phyloP scores from a whole-genome alignment of 2,888 invertebrate species.

The Drosophila peninsularis region DNA sequence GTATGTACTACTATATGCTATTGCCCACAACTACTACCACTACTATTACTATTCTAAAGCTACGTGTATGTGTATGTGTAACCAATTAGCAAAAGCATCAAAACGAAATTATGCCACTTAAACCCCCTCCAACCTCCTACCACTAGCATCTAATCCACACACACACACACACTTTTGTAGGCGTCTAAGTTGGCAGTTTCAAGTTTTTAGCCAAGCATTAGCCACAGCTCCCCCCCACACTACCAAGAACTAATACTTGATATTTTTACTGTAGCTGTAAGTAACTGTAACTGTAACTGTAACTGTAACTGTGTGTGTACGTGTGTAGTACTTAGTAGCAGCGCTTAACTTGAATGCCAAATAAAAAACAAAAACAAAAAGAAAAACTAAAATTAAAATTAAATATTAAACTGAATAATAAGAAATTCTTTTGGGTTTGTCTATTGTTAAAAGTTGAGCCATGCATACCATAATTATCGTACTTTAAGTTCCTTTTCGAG shows the following conservation, averaged over 20 bases:
- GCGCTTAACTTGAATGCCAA: slow-evolving; percentile 64
- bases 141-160: slow-evolving; percentile 30
- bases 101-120: slow-evolving; percentile 46
- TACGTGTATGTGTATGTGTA: slow-evolving; percentile 61
- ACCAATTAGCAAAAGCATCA: slow-evolving; percentile 55
- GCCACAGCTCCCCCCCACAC: slow-evolving; percentile 9
- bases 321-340: slow-evolving; percentile 59
- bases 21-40: slow-evolving; percentile 45
- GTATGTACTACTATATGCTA: slow-evolving; percentile 60
- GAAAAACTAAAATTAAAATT: slow-evolving; percentile 9
- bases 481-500: slow-evolving; percentile 72
- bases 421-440: slow-evolving; percentile 34
- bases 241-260: slow-evolving; percentile 31
- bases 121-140: slow-evolving; percentile 11
- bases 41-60: slow-evolving; percentile 47
- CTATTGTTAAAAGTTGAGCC: slow-evolving; percentile 61
- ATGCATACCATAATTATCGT: slow-evolving; percentile 45
- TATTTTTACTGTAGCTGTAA: slow-evolving; percentile 59
- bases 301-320: slow-evolving; percentile 58
- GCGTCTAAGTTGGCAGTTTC: slow-evolving; percentile 40
- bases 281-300: slow-evolving; percentile 48
- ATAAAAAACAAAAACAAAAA: slow-evolving; percentile 16
- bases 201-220: slow-evolving; percentile 26
- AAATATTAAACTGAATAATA: slow-evolving; percentile 11
- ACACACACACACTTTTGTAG: slow-evolving; percentile 16